Conservation (phyloP, 2,797 vertebrate genomes). For the Rhinophrynus dorsalis region DNA sequence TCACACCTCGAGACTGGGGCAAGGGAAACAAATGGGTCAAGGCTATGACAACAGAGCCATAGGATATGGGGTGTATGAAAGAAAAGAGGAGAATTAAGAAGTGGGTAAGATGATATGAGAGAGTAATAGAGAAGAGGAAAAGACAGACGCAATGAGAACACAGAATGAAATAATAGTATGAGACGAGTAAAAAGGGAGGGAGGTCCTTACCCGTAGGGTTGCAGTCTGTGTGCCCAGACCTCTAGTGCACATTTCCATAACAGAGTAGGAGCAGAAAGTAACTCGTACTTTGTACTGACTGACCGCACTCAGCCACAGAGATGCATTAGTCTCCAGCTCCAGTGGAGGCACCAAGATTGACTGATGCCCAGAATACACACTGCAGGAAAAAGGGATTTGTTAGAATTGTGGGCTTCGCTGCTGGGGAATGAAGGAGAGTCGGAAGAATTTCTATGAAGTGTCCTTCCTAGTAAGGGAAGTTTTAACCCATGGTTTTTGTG, state of each 20-base stretch:
- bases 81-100: neutral
- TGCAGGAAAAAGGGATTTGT: conserved; percentile 51
- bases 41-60: neutral
- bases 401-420: neutral
- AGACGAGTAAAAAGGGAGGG: neutral
- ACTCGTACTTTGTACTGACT: conserved; percentile 94
- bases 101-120: neutral
- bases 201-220: conserved; percentile 76
- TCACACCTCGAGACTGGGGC: conserved; percentile 82
- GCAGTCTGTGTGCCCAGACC: conserved; percentile 89
- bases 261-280: conserved; percentile 95
- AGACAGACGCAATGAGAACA: neutral
- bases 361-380: conserved; percentile 94
- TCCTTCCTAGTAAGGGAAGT: no score
- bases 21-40: conserved; percentile 1
- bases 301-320: conserved; percentile 90
- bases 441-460: no score
- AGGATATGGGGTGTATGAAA: neutral
- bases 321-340: conserved; percentile 91
- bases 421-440: no score
- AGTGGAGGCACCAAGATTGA: conserved; percentile 92
- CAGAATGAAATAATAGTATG: neutral
- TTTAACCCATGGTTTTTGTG: no score
- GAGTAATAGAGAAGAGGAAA: conserved; percentile 10
- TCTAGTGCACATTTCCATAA: conserved; percentile 97